Percentiles rank a stretch among this genome's conserved stretches.
These are phyloP conservation scores for Penaeus monodon DNA, from an alignment of 2,888 invertebrate species.

Conservation along the genomic window DNA sequence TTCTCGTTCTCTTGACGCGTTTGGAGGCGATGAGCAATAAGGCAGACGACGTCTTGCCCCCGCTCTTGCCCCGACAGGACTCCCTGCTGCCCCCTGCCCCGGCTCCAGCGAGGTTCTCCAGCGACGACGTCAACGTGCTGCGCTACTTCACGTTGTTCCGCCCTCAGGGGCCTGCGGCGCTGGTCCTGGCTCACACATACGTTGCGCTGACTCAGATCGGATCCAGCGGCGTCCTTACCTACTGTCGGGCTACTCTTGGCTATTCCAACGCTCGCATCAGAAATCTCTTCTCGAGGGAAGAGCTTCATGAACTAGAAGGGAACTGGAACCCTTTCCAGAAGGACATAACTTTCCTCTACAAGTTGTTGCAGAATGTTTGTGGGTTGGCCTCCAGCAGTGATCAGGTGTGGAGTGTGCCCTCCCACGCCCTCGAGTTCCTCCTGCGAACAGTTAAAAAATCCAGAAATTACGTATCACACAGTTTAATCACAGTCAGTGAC, in stretches of 20 bases:
- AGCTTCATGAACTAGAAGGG: slow-evolving; percentile 7
- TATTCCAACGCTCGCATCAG: background rate
- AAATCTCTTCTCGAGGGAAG: background rate
- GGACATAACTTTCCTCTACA: slow-evolving; percentile 29
- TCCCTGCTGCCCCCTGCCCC: too few relatives aligned
- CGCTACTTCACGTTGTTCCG: slow-evolving; percentile 27
- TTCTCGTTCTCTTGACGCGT: too few relatives aligned
- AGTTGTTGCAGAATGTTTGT: slow-evolving; percentile 26
- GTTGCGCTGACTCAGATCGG: background rate
- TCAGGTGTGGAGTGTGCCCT: slow-evolving; percentile 3
- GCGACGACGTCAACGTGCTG: slow-evolving; percentile 22
- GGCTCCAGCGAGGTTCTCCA: too few relatives aligned
- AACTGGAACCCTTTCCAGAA: background rate
- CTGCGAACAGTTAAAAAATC: slow-evolving; percentile 12
- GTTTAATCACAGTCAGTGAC: background rate
- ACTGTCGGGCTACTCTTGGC: slow-evolving; percentile 9
- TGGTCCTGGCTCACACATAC: slow-evolving; percentile 2
- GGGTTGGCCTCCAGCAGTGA: slow-evolving; percentile 10
- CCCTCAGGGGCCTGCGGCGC: slow-evolving; percentile 2
- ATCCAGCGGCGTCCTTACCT: slow-evolving; percentile 1
- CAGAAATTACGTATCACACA: slow-evolving; percentile 28
- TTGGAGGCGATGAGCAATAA: too few relatives aligned
- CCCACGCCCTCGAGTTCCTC: slow-evolving; percentile 2
- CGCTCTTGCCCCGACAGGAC: too few relatives aligned
- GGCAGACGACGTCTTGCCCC: too few relatives aligned